Conservation (phyloP, 2,797 vertebrate genomes). For the Pyrocephalus nanus region DNA sequence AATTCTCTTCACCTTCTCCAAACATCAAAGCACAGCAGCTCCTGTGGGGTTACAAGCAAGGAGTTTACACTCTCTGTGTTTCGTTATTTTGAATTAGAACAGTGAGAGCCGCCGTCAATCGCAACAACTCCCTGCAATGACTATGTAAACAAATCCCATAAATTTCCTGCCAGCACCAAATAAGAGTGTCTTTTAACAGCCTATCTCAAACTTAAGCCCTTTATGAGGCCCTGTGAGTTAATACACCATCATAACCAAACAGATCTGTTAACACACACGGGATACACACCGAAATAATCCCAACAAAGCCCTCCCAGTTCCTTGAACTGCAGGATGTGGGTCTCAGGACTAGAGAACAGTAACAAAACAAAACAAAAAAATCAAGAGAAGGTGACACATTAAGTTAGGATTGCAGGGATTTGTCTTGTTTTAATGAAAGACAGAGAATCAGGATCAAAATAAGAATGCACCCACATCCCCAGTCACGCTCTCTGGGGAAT, state of each 20-base stretch:
- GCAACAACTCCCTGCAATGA: background rate
- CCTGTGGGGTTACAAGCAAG: constrained; percentile 3
- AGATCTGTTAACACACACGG: background rate
- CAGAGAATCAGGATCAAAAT: background rate
- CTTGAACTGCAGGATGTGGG: background rate
- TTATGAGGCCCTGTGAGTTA: background rate
- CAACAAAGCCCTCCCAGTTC: background rate
- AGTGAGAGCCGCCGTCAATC: background rate
- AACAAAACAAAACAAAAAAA: background rate
- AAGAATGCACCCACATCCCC: background rate
- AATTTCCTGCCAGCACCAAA: background rate
- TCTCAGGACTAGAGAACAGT: background rate
- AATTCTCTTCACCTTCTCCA: constrained; percentile 48
- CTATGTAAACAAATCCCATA: background rate
- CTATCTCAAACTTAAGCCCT: background rate
- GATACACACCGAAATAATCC: background rate
- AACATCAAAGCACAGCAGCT: constrained; percentile 46
- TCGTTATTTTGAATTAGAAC: constrained; percentile 5
- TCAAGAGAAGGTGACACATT: background rate
- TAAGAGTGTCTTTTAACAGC: background rate
- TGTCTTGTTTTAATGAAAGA: background rate
- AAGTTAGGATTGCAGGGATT: background rate
- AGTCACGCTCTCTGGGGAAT: background rate
- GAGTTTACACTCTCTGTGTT: constrained; percentile 1
- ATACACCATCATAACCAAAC: background rate